A percentile compares a stretch with the other conserved stretches of the same genome.
Evolutionary conservation across 2,888 invertebrate species (phyloP).

Genomic region (Brachyopa scutellaris): DNA sequence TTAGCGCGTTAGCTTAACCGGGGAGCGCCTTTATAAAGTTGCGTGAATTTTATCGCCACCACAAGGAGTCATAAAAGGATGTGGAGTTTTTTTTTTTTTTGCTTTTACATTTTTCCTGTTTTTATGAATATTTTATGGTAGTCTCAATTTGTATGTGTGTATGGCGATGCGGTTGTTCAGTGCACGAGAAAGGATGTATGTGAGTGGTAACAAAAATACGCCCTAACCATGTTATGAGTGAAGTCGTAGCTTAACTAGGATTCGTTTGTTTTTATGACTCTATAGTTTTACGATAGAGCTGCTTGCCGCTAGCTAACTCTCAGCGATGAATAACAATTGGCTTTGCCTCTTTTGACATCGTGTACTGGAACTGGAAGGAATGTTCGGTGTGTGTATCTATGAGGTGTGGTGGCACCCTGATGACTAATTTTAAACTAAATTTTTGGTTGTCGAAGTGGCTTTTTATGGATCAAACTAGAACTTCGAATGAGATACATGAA

Average conservation of each 20-base stretch:
- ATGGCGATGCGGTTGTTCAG: no score
- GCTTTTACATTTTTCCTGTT: background rate
- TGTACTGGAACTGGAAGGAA: no score
- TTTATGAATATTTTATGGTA: constrained; percentile 64
- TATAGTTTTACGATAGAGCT: constrained; percentile 37
- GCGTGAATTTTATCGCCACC: constrained; percentile 54
- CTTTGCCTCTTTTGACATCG: no score
- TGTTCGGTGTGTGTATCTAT: no score
- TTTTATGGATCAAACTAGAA: no score
- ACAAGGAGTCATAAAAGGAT: constrained; percentile 38
- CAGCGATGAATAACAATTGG: constrained; percentile 29
- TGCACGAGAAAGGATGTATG: no score
- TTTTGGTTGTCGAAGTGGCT: no score
- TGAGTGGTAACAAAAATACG: no score
- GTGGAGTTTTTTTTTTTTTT: constrained; percentile 4
- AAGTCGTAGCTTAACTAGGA: constrained; percentile 14
- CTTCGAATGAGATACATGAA: no score
- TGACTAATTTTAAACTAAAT: constrained; percentile 7
- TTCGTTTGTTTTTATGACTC: constrained; percentile 25
- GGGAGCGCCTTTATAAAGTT: constrained; percentile 10
- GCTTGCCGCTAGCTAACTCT: background rate
- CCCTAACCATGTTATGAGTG: constrained; percentile 58
- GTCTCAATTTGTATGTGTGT: constrained; percentile 51
- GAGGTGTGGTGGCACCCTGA: constrained; percentile 5
- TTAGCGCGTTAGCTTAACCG: background rate